Conservation (phyloP, 2,113 vertebrate genomes). For the Kobus ellipsiprymnus region DNA sequence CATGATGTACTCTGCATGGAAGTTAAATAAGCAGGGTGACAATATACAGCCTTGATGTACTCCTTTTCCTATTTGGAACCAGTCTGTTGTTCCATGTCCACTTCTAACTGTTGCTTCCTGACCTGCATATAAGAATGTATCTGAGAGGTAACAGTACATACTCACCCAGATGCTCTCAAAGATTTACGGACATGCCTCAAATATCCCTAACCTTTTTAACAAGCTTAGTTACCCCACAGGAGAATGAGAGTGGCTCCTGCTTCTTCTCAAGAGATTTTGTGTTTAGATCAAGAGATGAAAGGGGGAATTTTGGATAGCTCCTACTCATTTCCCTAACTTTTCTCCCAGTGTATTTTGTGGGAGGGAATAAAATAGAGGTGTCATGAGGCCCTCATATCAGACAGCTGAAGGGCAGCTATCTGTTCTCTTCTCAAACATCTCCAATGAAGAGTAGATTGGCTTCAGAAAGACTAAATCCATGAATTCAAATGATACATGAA, state of each 20-base stretch:
- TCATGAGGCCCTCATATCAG: background rate
- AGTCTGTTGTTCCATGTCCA: too few relatives aligned
- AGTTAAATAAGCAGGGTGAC: too few relatives aligned
- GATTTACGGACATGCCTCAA: background rate
- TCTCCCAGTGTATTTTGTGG: background rate
- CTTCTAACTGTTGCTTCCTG: too few relatives aligned
- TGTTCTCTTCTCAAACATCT: background rate
- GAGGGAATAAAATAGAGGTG: background rate
- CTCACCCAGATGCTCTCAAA: background rate
- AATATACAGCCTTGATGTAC: too few relatives aligned
- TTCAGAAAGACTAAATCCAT: background rate
- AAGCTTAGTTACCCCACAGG: background rate
- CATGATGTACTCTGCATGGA: too few relatives aligned
- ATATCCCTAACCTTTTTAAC: background rate
- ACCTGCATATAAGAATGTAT: background rate
- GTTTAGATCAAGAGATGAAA: constrained; percentile 14
- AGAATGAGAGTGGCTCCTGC: background rate
- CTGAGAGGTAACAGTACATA: background rate
- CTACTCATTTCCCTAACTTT: background rate
- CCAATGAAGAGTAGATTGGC: background rate
- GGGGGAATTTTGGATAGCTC: background rate
- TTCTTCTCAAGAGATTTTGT: constrained; percentile 16
- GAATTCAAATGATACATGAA: background rate
- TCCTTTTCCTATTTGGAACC: too few relatives aligned
- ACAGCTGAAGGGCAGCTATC: background rate